Conservation (phyloP, 2,888 invertebrate species). For the Phaedon cochleariae region DNA sequence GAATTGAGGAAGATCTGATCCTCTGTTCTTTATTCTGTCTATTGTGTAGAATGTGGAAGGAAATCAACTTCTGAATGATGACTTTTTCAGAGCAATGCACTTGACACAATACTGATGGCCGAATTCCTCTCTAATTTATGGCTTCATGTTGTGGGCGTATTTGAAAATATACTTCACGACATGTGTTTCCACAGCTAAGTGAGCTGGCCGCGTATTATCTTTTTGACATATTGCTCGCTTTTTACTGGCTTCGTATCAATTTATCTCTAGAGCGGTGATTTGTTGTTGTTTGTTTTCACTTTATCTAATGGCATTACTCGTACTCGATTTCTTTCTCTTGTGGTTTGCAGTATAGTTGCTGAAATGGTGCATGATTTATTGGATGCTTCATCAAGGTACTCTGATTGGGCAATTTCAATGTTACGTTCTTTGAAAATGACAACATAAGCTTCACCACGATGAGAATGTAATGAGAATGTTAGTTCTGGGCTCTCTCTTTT, state of each 20-base stretch:
- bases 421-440: too few relatives aligned
- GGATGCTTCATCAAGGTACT: neutral
- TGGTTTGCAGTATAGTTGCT: neutral
- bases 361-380: neutral
- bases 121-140: neutral
- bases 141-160: neutral
- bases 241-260: neutral
- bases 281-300: conserved; percentile 7
- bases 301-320: neutral
- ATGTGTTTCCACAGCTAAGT: conserved; percentile 2
- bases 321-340: neutral
- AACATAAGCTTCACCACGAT: too few relatives aligned
- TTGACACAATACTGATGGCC: neutral
- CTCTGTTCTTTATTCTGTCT: too few relatives aligned
- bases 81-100: neutral
- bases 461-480: too few relatives aligned
- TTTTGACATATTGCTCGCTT: conserved; percentile 1
- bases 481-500: too few relatives aligned
- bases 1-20: too few relatives aligned
- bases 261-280: conserved; percentile 7
- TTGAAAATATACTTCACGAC: conserved; percentile 7
- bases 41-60: neutral
- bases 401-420: too few relatives aligned
- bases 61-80: neutral
- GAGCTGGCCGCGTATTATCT: conserved; percentile 9